Base-by-base conservation (phyloP, 2,113 vertebrate genomes). In the Zapornia atra region DNA sequence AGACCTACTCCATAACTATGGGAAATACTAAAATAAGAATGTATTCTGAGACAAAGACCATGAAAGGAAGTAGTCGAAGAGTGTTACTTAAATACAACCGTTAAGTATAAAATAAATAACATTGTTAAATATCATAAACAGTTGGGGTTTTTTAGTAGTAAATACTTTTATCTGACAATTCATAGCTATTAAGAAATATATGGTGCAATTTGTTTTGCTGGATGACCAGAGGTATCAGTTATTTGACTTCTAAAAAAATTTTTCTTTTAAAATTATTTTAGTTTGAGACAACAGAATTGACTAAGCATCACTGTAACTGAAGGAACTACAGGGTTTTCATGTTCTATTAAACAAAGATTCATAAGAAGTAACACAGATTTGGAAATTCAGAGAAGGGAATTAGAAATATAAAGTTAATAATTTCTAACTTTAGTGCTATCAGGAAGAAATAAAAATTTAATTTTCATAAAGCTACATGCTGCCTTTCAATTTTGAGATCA, bases 401-500 rank as follows among this genome's bases (percentile, higher is more conserved):
- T 70, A 72, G 18, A 82, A 79, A 72, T n/a, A 34, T 13, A 54
- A 94, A 36, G 46, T 80, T 90, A 91, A 89, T 79, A 86, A 73
- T 94, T 91, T 90, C 89, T 70, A 86, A 82, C 56, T 90, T 85
- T 4, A 82, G 12, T 12, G 12, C 54, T 86, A 51, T 20, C 44
- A 66, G 24, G 46, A 92, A 88, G 85, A 91, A 90, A 92, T 66
- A 70, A 90, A 87, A 94, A 51, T 6, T 53, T 80, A 77, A 68
- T 96, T 90, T 92, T 93, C 63, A 80, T 82, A 82, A 87, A 60
- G 53, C 82, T 91, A 22, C 64, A 26, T 3, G 9, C 34, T 93
- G 46, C 42, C 51, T 94, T 96, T 79, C 66, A 64, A 73, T 95
- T 77, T 73, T 53, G 70, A 90, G 63, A 70, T 72, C 78, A 66